These are phyloP conservation scores for Protonemura montana DNA, from an alignment of 2,888 invertebrate species.

Conservation along the genomic window DNA sequence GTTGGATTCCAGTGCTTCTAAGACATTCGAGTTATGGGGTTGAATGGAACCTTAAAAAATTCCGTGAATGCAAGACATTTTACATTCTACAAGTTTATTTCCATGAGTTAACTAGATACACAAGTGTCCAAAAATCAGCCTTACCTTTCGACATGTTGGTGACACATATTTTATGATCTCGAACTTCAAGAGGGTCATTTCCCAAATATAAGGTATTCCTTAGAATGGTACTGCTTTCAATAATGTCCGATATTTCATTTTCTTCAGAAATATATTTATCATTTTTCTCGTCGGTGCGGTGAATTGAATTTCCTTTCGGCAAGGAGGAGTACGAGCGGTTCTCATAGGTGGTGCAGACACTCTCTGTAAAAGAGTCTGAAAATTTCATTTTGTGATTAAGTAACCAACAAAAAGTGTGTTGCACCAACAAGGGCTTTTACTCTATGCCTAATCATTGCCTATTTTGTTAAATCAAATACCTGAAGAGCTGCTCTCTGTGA, in stretches of 20 bases:
- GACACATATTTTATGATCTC: not conserved
- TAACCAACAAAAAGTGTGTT: no score
- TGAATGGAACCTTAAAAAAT: constrained; percentile 60
- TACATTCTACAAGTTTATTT: not conserved
- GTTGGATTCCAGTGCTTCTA: constrained; percentile 45
- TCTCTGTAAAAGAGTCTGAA: constrained; percentile 66
- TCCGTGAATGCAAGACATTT: constrained; percentile 14
- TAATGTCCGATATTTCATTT: constrained; percentile 15
- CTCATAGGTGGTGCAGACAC: constrained; percentile 69
- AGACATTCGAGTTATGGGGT: constrained; percentile 59
- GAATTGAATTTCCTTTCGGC: not conserved
- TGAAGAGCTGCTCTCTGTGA: constrained; percentile 70
- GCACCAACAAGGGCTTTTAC: no score
- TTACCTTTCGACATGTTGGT: not conserved
- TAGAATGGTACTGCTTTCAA: not conserved
- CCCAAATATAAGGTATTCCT: not conserved
- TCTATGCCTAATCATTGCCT: no score
- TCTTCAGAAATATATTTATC: not conserved
- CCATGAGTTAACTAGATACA: not conserved
- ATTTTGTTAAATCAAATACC: constrained; percentile 57
- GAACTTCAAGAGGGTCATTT: not conserved
- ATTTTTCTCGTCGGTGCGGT: not conserved
- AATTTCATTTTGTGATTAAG: no score
- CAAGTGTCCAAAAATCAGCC: not conserved
- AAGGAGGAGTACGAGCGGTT: constrained; percentile 51